Evolutionary conservation across 2,888 invertebrate genomes (phyloP).

Genomic region (Drosophila mimetica): DNA sequence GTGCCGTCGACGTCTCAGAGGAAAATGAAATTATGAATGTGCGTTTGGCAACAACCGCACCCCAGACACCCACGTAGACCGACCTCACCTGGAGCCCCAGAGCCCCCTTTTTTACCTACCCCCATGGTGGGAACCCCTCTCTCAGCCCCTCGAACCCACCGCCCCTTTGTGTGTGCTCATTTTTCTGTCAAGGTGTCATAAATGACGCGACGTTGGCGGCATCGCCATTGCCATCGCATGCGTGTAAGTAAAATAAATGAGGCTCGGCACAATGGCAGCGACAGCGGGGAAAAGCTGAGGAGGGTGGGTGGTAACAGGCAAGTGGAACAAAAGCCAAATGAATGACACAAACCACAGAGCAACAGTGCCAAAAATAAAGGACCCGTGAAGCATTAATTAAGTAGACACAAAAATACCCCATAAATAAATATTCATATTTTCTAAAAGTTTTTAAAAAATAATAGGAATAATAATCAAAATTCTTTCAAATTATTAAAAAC

Average conservation of each 20-base stretch:
- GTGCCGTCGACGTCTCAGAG: slow-evolving; percentile 56
- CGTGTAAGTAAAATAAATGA: slow-evolving; percentile 80
- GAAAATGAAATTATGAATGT: slow-evolving; percentile 80
- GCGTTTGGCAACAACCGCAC: slow-evolving; percentile 74
- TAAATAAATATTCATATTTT: not conserved
- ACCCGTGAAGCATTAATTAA: slow-evolving; percentile 1
- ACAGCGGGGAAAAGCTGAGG: slow-evolving; percentile 10
- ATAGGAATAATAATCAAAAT: too few species aligned
- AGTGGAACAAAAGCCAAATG: slow-evolving; percentile 76
- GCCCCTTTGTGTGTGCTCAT: slow-evolving; percentile 63
- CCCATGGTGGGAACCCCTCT: not conserved
- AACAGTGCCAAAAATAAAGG: slow-evolving; percentile 56
- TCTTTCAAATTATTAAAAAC: too few species aligned
- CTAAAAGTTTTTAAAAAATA: not conserved
- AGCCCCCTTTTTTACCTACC: not conserved
- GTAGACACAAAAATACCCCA: slow-evolving; percentile 44
- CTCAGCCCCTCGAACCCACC: not conserved
- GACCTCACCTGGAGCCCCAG: slow-evolving; percentile 58
- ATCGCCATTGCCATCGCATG: slow-evolving; percentile 56
- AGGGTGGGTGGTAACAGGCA: slow-evolving; percentile 59
- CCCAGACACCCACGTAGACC: slow-evolving; percentile 59
- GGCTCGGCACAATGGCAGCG: slow-evolving; percentile 69
- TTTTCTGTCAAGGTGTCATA: slow-evolving; percentile 81
- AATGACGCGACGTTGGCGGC: slow-evolving; percentile 71
- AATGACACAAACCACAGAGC: slow-evolving; percentile 79